These are phyloP conservation scores for Xestobium rufovillosum DNA, from an alignment of 2,888 invertebrate genomes.

Conservation along the genomic window DNA sequence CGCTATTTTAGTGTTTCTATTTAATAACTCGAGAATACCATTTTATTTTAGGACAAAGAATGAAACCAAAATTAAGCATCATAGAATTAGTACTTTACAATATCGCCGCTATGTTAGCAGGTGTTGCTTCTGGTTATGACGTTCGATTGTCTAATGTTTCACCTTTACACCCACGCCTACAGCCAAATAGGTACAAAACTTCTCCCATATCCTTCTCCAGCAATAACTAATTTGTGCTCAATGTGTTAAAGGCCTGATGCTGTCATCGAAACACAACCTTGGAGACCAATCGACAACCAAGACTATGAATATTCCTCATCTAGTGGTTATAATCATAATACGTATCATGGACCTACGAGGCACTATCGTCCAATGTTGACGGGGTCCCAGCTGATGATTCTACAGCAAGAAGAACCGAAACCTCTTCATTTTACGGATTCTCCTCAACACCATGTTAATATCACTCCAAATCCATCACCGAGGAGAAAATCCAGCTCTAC, in stretches of 20 bases:
- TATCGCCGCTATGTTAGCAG: constrained; percentile 84
- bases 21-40: too few relatives aligned
- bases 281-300: constrained; percentile 36
- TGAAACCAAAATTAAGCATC: constrained; percentile 62
- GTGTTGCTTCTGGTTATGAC: constrained; percentile 88
- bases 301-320: constrained; percentile 54
- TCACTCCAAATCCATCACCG: constrained; percentile 52
- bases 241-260: constrained; percentile 31
- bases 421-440: constrained; percentile 69
- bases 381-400: constrained; percentile 44
- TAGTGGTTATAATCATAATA: constrained; percentile 68
- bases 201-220: not conserved
- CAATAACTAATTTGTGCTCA: not conserved
- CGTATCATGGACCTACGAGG: constrained; percentile 80
- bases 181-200: constrained; percentile 55
- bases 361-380: constrained; percentile 62
- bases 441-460: constrained; percentile 57
- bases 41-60: constrained; percentile 48
- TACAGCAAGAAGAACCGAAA: constrained; percentile 52
- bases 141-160: constrained; percentile 81
- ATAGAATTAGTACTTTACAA: constrained; percentile 78
- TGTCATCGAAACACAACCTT: constrained; percentile 37
- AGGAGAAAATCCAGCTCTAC: constrained; percentile 65
- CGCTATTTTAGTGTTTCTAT: too few relatives aligned
- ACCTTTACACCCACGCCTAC: constrained; percentile 71